phyloP scores from a whole-genome alignment of 2,113 vertebrate genomes.

The Indicator indicator region DNA sequence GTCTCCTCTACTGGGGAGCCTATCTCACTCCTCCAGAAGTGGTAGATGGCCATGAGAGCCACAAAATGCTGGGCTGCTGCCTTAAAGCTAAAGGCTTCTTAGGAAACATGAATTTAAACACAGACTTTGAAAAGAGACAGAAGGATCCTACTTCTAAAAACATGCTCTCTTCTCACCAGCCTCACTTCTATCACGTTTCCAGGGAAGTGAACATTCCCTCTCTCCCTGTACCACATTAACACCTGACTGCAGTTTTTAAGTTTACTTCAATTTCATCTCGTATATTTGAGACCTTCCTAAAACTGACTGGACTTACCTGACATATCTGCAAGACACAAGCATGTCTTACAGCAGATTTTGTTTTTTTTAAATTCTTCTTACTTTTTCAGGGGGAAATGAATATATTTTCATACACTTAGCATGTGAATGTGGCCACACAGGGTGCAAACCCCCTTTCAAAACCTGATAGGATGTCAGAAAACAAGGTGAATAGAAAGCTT shows the following conservation, averaged over 20 bases:
- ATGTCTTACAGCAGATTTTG: not conserved
- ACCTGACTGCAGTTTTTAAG: not conserved
- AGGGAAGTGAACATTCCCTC: not conserved
- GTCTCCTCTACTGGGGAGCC: not conserved
- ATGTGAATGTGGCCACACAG: not conserved
- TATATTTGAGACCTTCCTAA: slow-evolving; percentile 25
- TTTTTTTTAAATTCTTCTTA: not conserved
- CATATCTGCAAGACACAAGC: slow-evolving; percentile 1
- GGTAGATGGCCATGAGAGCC: not conserved
- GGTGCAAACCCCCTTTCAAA: not conserved
- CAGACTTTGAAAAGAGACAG: not conserved
- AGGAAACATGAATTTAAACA: not conserved
- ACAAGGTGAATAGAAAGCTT: not conserved
- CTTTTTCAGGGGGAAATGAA: not conserved
- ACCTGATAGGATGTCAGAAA: not conserved
- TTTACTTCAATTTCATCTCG: slow-evolving; percentile 16
- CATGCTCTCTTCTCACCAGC: not conserved
- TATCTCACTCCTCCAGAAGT: not conserved
- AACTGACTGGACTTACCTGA: slow-evolving; percentile 45
- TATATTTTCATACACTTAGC: slow-evolving; percentile 5
- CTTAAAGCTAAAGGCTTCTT: not conserved
- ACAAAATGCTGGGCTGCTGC: not conserved
- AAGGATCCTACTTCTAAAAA: not conserved
- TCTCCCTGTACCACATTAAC: slow-evolving; percentile 49
- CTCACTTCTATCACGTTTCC: not conserved